phyloP scores from a whole-genome alignment of 2,888 invertebrate genomes.

The Heterodera filipjevi region DNA sequence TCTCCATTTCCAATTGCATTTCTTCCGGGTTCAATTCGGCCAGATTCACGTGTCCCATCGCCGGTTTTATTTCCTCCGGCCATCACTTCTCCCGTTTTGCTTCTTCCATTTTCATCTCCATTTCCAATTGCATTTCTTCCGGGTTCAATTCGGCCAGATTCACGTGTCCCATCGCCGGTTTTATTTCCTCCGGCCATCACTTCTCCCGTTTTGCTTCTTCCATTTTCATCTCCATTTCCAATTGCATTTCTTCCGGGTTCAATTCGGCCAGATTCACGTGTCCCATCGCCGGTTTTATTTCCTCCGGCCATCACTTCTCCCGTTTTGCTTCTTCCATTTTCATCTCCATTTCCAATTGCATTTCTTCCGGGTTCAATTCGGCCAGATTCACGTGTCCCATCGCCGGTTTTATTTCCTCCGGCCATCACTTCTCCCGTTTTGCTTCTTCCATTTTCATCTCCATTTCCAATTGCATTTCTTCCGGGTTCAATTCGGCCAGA shows the following conservation, averaged over 20 bases:
- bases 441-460: neutral
- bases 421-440: neutral
- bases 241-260: neutral
- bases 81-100: too few species aligned
- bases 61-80: neutral
- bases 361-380: constrained; percentile 1
- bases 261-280: too few species aligned
- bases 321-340: too few species aligned
- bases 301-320: too few species aligned
- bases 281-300: too few species aligned
- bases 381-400: neutral
- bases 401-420: neutral
- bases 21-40: neutral
- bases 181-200: too few species aligned
- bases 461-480: neutral
- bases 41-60: neutral
- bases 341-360: too few species aligned
- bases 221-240: constrained; percentile 1
- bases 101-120: constrained; percentile 16
- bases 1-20: neutral
- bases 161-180: too few species aligned
- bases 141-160: too few species aligned
- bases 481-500: constrained; percentile 24
- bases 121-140: neutral
- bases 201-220: too few species aligned